Evolutionary conservation across 1,140 invertebrate genomes (phyloP).

Genomic region (Linepithema humile): DNA sequence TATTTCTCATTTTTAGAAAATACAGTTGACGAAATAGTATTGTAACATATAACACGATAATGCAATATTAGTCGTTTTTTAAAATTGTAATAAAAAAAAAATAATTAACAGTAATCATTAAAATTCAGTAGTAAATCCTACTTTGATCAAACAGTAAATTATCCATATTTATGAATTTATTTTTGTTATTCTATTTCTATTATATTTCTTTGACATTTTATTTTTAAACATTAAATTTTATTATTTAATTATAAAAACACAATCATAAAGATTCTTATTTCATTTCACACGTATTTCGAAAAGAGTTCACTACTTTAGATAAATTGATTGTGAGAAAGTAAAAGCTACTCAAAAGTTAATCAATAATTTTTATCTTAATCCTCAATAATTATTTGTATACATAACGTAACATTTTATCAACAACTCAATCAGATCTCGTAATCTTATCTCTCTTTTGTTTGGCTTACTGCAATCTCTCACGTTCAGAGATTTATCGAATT

Average conservation of each 20-base stretch:
- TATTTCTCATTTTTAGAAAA: neutral
- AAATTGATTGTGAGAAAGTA: neutral
- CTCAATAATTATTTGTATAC: neutral
- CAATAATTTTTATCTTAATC: neutral
- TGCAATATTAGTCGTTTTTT: no score
- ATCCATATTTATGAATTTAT: neutral
- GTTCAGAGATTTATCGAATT: constrained; percentile 44
- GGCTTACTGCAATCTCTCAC: neutral
- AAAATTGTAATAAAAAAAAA: neutral
- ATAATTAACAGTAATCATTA: neutral
- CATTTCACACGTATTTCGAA: neutral
- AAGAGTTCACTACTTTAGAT: neutral
- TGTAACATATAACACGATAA: neutral
- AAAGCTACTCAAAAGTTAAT: neutral
- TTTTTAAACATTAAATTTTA: constrained; percentile 3
- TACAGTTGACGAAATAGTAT: neutral
- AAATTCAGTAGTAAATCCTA: neutral
- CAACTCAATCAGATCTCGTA: neutral
- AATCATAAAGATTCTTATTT: neutral
- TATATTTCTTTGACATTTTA: no score
- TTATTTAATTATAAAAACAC: neutral
- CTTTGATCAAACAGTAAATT: neutral
- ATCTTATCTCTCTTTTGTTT: constrained; percentile 2
- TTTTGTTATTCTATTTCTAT: no score
- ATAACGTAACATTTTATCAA: neutral